These are phyloP conservation scores for Paraplagusia blochii DNA, from an alignment of 2,113 vertebrate species.

Conservation along the genomic window DNA sequence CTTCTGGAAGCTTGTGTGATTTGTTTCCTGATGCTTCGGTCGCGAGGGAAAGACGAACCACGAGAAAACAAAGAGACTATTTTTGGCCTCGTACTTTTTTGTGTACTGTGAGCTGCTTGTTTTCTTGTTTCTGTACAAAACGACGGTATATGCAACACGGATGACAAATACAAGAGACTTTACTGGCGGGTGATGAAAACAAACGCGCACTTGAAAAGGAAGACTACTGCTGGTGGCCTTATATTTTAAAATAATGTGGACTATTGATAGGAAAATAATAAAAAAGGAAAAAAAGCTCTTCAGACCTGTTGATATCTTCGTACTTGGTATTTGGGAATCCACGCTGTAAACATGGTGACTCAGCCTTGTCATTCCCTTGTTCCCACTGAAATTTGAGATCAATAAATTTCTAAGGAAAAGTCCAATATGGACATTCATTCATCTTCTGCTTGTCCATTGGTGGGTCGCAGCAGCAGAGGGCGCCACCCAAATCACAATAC, in stretches of 20 bases:
- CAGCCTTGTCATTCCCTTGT: conserved; percentile 62
- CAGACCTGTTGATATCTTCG: conserved; percentile 24
- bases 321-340: conserved; percentile 39
- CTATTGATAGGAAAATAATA: conserved; percentile 25
- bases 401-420: conserved; percentile 73
- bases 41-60: conserved; percentile 30
- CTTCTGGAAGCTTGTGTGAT: conserved; percentile 27
- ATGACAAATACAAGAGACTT: conserved; percentile 42
- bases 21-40: conserved; percentile 16
- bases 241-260: conserved; percentile 31
- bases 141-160: conserved; percentile 23
- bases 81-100: conserved; percentile 29
- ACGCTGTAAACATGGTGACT: conserved; percentile 60
- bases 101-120: conserved; percentile 56
- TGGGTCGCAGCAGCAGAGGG: too few relatives aligned
- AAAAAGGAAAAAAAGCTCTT: conserved; percentile 47
- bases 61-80: conserved; percentile 43
- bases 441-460: too few relatives aligned
- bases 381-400: conserved; percentile 49
- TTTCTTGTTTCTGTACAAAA: conserved; percentile 62
- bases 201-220: conserved; percentile 12
- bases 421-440: conserved; percentile 50
- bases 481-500: too few relatives aligned
- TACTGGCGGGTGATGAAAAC: conserved; percentile 5
- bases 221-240: conserved; percentile 59